Evolutionary conservation across 2,888 invertebrate genomes (phyloP), one percentile per base, ranked within the genome.

Genomic region (Belgica antarctica): DNA sequence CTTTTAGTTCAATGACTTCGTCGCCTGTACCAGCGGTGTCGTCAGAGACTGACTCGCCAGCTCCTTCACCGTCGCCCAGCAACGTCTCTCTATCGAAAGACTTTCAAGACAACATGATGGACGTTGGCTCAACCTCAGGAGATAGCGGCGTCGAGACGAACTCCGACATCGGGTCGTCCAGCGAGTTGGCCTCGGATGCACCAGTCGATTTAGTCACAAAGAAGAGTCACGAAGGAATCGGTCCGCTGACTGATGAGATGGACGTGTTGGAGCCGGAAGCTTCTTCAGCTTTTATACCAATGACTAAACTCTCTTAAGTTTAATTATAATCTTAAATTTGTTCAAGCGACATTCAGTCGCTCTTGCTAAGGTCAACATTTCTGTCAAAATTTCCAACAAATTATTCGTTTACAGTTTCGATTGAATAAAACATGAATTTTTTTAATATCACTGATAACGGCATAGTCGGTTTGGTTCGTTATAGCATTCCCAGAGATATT

Each of bases 1-100:
- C 31, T 31, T 70, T 70, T 28, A 59, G 27, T 12, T 59, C 70
- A 15, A 70, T 61, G 41, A 70, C 70, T 3, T 70, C 70, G 27
- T 70, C 70, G 22, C 70, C 70, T 25, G 19, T 70, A 19, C 61
- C 70, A 5, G 61, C 61, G 1, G 15, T 57, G 15, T 70, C 70
- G 12, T 61, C 46, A 1, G 70, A 70, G 7, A 70, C 59, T 27
- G 70, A 70, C 22, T 41, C 59, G 1, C 70, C 68, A 8, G 25
- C 62, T 7, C 10, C 52, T 17, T 68, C 68, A 1, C 31, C 63
- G n/a, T 63, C 41, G 3, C 46, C 41, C 27, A 12, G 17, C 1
- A 36, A 19, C 19, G n/a, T 19, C 1, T 12, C 24, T 1, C 27
- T 27, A 10, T 41, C 65, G 10, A 31, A 28, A 31, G 27, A 62